Evolutionary conservation across 2,888 invertebrate genomes (phyloP), one percentile per base, ranked within the genome.

Genomic region (Pogonocherus hispidulus): DNA sequence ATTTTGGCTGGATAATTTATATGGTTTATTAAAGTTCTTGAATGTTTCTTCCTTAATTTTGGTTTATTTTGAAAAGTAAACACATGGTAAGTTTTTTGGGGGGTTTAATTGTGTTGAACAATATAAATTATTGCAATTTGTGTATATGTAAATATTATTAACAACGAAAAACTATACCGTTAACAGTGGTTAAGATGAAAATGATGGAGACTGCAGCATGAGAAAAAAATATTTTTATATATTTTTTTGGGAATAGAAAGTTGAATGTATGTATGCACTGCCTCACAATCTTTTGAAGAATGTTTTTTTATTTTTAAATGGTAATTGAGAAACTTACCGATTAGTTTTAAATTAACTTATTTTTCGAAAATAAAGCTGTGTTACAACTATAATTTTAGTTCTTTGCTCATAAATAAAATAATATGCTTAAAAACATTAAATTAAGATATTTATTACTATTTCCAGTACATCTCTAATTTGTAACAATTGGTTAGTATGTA

Each of bases 391-490:
- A 63, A 19, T 22, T 71, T 77, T 75, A 77, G 78, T 76, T 77
- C 74, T 80, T 78, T 79, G 80, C 80, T 82, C 78, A 79, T 78
- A 74, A 57, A 79, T 78, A 73, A 57, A 47, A 47, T 59, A 74
- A 71, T 76, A 72, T 78, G 73, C 73, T 71, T 73, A 66, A 63
- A 66, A 74, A 71, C 68, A 73, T 77, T 78, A 78, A 70, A 75
- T 70, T 80, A 78, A 77, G 75, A 79, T 81, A 81, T 81, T 82
- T 81, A 81, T 81, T 79, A 75, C 76, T 75, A 74, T 79, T 72
- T 76, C 73, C 73, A 72, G 68, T 77, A 74, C 71, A 74, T 77
- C 57, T 77, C 68, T 77, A 59, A 59, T 59, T 71, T 76, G 72
- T 77, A 78, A 79, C 77, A 76, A n/a, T 66, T 72, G 68, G 60